A percentile compares a stretch with the other conserved stretches of the same genome.
phyloP scores from a whole-genome alignment of 2,113 vertebrate genomes.

The Rhynchomys soricoides region DNA sequence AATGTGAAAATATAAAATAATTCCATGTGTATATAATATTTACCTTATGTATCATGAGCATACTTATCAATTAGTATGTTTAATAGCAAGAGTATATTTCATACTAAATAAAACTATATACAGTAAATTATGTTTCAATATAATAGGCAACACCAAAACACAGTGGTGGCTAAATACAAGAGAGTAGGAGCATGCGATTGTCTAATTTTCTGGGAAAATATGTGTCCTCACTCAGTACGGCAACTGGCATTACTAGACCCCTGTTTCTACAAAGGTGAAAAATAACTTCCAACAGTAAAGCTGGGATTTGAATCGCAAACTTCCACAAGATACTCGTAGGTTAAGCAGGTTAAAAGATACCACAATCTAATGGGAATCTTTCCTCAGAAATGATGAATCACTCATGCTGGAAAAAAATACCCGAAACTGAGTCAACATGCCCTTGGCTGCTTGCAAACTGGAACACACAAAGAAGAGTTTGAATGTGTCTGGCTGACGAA shows the following conservation, averaged over 20 bases:
- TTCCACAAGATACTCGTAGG: slow-evolving; percentile 20
- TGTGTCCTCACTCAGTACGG: not conserved
- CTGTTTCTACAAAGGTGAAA: not conserved
- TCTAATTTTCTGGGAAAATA: not conserved
- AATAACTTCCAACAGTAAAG: not conserved
- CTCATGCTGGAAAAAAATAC: slow-evolving; percentile 36
- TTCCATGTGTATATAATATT: not conserved
- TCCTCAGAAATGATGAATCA: slow-evolving; percentile 23
- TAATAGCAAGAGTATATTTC: not conserved
- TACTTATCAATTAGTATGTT: not conserved
- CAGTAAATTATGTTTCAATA: not conserved
- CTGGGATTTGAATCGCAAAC: slow-evolving; percentile 27
- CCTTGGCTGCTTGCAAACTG: not conserved
- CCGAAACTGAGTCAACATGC: slow-evolving; percentile 13
- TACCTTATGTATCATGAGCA: not conserved
- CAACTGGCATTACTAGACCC: not conserved
- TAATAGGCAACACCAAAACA: not conserved
- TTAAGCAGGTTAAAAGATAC: not conserved
- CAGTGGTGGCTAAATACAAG: not conserved
- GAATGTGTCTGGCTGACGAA: not conserved
- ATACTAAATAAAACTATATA: not conserved
- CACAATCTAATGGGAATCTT: slow-evolving; percentile 46
- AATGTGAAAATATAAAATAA: not conserved
- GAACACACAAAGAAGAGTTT: not conserved
- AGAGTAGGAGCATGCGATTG: not conserved